Evolutionary conservation across 2,888 invertebrate species (phyloP).

Genomic region (Idaea straminata): DNA sequence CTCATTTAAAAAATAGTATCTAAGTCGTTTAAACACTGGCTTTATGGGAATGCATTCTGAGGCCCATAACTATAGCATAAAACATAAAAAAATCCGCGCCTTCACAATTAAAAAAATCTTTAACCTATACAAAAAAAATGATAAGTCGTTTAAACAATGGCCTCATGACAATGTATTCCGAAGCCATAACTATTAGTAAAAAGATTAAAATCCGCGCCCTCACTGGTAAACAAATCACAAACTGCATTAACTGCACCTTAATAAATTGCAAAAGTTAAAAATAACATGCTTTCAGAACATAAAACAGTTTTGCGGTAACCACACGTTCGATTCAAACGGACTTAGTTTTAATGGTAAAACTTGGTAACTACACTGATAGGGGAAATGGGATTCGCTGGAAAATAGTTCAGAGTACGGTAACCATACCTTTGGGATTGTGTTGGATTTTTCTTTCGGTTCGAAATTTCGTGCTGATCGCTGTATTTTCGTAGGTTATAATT

Average conservation of each 20-base stretch:
- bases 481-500: neutral
- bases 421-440: neutral
- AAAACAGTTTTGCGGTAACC: slow-evolving; percentile 5
- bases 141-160: too few relatives aligned
- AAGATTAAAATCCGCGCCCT: neutral
- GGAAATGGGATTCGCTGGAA: slow-evolving; percentile 3
- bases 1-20: too few relatives aligned
- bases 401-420: neutral
- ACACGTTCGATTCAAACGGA: slow-evolving; percentile 9
- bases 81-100: too few relatives aligned
- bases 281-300: neutral
- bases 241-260: neutral
- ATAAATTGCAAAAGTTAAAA: neutral
- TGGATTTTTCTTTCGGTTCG: neutral
- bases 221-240: neutral
- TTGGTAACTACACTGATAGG: slow-evolving; percentile 5
- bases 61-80: too few relatives aligned
- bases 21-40: too few relatives aligned
- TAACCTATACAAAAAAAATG: too few relatives aligned
- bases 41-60: too few relatives aligned
- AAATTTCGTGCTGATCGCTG: neutral
- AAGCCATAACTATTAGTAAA: neutral
- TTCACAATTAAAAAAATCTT: too few relatives aligned
- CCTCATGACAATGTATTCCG: too few relatives aligned
- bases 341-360: slow-evolving; percentile 14